Conservation (phyloP, 2,888 invertebrate species). For the Drosophila trichaetosa region DNA sequence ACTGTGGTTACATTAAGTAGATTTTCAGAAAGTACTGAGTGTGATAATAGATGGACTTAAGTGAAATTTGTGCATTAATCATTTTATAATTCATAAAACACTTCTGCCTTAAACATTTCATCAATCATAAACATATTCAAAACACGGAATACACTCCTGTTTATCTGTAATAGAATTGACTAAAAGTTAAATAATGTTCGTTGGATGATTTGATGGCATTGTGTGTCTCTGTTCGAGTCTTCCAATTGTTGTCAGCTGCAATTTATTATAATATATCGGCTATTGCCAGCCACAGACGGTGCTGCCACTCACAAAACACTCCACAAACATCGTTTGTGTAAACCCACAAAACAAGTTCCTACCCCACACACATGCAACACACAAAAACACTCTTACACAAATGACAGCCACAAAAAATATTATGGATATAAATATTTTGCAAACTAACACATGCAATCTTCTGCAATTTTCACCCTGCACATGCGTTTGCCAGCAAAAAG, state of each 20-base stretch:
- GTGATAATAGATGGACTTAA: background rate
- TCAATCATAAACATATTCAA: background rate
- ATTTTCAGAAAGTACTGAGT: background rate
- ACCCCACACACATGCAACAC: slow-evolving; percentile 16
- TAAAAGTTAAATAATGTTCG: slow-evolving; percentile 17
- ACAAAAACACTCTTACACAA: slow-evolving; percentile 24
- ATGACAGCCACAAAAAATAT: slow-evolving; percentile 70
- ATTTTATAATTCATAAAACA: background rate
- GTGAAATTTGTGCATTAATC: background rate
- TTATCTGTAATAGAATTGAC: background rate
- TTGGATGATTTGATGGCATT: slow-evolving; percentile 29
- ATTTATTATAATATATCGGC: slow-evolving; percentile 64
- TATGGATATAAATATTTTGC: slow-evolving; percentile 74
- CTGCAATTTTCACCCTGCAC: slow-evolving; percentile 74
- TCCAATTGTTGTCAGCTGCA: slow-evolving; percentile 46
- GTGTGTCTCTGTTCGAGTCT: slow-evolving; percentile 10
- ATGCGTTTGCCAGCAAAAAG: slow-evolving; percentile 19
- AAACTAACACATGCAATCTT: slow-evolving; percentile 71
- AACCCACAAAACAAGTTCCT: slow-evolving; percentile 37
- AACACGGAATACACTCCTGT: background rate
- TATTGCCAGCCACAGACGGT: slow-evolving; percentile 65
- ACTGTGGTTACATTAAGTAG: background rate
- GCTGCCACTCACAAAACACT: slow-evolving; percentile 66
- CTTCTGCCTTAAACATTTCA: background rate
- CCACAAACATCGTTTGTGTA: slow-evolving; percentile 69